Evolutionary conservation across 2,113 vertebrate species (phyloP), one percentile per base, ranked within the genome.

Genomic region (Aptenodytes forsteri): DNA sequence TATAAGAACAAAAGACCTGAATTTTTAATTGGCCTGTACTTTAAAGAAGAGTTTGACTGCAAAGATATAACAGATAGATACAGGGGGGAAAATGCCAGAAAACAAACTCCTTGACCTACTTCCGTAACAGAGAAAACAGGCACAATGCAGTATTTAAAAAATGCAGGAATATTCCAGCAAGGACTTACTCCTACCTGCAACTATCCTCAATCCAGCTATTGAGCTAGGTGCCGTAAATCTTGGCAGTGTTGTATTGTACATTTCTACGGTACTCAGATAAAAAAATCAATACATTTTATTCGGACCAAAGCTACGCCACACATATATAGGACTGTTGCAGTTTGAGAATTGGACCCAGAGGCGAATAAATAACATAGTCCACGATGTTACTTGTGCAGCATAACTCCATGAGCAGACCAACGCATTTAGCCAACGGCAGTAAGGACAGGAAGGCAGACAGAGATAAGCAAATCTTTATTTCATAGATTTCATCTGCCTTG

Each of bases 51-150:
- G 46, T 49, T 82, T 76, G 42, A 73, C 69, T 79, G 61, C 84
- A 67, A 58, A 91, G 52, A 66, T 42, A 0, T 22, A 81, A n/a
- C 27, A n/a, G 58, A 59, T 9, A 73, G 40, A 30, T 47, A 46
- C 21, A 77, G 69, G 84, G 9, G 20, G 26, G 46, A 8, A 89
- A 89, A 67, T n/a, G 61, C 59, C 84, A 81, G 69, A 42, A 81
- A 84, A 50, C n/a, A 87, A 89, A 46, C 70, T 84, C 84, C 62
- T 76, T 93, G 75, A 87, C 73, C 90, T 84, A 87, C 40, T 76
- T 94, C 58, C 11, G 0, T n/a, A 70, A 25, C 11, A 56, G 56
- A 94, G 11, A 59, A 47, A 52, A 64, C 2, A 64, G 42, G 38
- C 56, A 71, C 50, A 52, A 6, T 5, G 34, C 26, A 40, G 44